phyloP scores from a whole-genome alignment of 2,113 vertebrate species.

The Nothocercus julius region DNA sequence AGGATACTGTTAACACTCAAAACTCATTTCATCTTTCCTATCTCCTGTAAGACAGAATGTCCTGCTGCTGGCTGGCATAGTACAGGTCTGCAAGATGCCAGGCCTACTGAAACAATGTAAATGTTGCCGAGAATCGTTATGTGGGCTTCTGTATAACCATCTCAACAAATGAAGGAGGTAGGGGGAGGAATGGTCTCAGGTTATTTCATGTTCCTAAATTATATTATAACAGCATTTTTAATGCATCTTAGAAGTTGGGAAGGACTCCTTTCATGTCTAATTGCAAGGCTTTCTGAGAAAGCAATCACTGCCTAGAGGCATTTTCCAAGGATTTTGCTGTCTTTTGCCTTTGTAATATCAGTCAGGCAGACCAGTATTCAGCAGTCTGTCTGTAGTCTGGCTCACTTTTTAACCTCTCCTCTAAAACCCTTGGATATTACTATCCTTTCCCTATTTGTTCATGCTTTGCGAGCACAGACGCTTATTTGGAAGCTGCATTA shows the following conservation, averaged over 20 bases:
- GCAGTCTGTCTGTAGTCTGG: constrained; percentile 2
- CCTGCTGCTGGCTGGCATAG: background rate
- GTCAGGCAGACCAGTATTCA: constrained; percentile 8
- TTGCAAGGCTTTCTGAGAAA: constrained; percentile 46
- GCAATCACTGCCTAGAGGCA: constrained; percentile 30
- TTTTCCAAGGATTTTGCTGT: constrained; percentile 54
- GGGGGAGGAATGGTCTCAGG: background rate
- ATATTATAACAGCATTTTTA: constrained; percentile 42
- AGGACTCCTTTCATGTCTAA: constrained; percentile 49
- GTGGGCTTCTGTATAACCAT: background rate
- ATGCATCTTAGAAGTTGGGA: constrained; percentile 10
- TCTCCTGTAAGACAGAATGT: rapidly evolving
- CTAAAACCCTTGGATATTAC: constrained; percentile 40
- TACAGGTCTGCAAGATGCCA: background rate
- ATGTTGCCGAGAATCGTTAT: background rate
- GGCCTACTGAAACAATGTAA: background rate
- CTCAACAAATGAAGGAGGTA: background rate
- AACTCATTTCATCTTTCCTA: background rate
- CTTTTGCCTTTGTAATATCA: constrained; percentile 47
- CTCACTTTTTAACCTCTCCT: constrained; percentile 43
- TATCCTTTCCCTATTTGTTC: constrained; percentile 52
- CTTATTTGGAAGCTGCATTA: constrained; percentile 51
- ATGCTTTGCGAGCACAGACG: background rate
- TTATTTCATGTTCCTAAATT: constrained; percentile 19
- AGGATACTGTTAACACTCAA: background rate